Percentiles rank a stretch among this genome's conserved stretches.
These are phyloP conservation scores for Mus minutoides DNA, from an alignment of 2,797 vertebrate genomes.

Conservation along the genomic window DNA sequence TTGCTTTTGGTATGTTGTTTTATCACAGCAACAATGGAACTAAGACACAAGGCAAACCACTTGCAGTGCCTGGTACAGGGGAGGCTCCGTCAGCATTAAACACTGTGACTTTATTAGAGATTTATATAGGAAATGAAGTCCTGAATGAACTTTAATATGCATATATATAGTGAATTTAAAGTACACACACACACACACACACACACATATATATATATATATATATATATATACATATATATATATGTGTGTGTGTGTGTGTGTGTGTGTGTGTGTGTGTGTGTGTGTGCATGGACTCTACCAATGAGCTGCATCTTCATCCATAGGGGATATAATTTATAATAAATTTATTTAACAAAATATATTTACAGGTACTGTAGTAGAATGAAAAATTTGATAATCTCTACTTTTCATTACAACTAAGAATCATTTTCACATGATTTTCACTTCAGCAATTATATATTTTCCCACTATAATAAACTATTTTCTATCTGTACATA, in stretches of 20 bases:
- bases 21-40: not conserved
- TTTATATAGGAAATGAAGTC: slow-evolving; percentile 44
- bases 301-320: not conserved
- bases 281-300: not conserved
- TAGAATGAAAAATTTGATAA: slow-evolving; percentile 54
- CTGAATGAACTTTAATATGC: slow-evolving; percentile 36
- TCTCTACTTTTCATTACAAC: slow-evolving; percentile 19
- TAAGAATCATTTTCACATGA: slow-evolving; percentile 47
- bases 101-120: slow-evolving; percentile 11
- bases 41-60: not conserved
- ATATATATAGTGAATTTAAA: not conserved
- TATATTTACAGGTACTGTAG: slow-evolving; percentile 27
- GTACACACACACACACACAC: not conserved
- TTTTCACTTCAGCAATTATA: slow-evolving; percentile 28
- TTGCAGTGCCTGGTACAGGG: not conserved
- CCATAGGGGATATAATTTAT: not conserved
- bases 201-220: no score
- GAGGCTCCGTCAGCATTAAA: not conserved
- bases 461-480: slow-evolving; percentile 45
- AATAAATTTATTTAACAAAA: slow-evolving; percentile 31
- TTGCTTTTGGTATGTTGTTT: not conserved
- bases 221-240: no score
- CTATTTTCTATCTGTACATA: slow-evolving; percentile 20
- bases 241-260: no score
- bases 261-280: no score